Base-by-base conservation (phyloP, 1,140 invertebrate species). In the Bombus breviceps region DNA sequence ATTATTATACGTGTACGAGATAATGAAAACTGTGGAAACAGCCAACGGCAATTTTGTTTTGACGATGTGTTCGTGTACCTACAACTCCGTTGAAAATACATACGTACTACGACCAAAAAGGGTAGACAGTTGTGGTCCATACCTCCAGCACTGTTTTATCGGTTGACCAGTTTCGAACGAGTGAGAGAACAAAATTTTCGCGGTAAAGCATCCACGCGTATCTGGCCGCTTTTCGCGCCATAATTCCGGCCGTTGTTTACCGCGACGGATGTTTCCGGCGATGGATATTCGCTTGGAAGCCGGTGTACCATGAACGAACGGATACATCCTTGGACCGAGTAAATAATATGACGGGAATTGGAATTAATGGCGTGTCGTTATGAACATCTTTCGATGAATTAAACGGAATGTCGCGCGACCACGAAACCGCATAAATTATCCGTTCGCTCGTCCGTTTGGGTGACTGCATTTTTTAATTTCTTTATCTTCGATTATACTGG, bases 1-100 rank as follows among this genome's bases (percentile, higher is more conserved):
- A 84, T 89, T 89, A 91, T 91, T 92, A 90, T 81, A 68, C 69
- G 57, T 57, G 62, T 76, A 68, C 74, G 59, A 81, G 74, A 89
- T 90, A 88, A 91, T 89, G 90, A 88, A 92, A 91, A 90, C 85
- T 86, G 78, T 71, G 86, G 77, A 85, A 83, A 88, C 86, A 83
- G 73, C 69, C 64, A 71, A 73, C 86, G 75, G 85, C 78, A 47
- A n/a, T 84, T 68, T 83, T 74, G 72, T 75, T 80, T 77, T 77
- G 53, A 32, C 76, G n/a, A 69, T 81, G 47, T 68, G 41, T 53
- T 8, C 28, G 37, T 2, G n/a, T n/a, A 2, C 15, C 2, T 25
- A 25, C 10, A 34, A 18, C n/a, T 32, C 18, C 2, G 5, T 13
- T 34, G 28, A 34, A 80, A 37, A 39, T 34, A 28, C 10, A 13